Evolutionary conservation across 2,888 invertebrate genomes (phyloP).

Genomic region (Noctua janthina): DNA sequence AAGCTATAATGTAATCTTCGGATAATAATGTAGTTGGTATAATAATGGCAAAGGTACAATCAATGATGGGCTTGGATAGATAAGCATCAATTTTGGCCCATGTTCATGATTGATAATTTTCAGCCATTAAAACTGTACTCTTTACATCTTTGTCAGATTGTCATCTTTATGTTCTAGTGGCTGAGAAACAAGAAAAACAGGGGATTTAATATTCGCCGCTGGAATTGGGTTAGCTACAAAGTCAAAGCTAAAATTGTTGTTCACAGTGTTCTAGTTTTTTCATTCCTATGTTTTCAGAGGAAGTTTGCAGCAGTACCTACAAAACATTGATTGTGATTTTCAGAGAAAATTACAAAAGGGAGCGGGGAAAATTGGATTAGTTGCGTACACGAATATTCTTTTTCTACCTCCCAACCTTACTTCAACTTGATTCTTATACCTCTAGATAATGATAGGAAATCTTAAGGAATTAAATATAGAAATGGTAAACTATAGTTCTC

Average conservation of each 20-base stretch:
- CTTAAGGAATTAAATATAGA: conserved; percentile 24
- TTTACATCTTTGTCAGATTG: conserved; percentile 7
- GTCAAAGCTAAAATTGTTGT: conserved; percentile 58
- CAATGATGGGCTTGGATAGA: conserved; percentile 35
- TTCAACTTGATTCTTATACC: conserved; percentile 16
- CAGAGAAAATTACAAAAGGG: conserved; percentile 21
- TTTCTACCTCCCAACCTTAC: background rate
- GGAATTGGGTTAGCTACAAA: conserved; percentile 48
- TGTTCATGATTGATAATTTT: conserved; percentile 55
- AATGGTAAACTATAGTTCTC: conserved; percentile 28
- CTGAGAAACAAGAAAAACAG: conserved; percentile 41
- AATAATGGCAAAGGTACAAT: conserved; percentile 54
- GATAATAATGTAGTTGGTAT: conserved; percentile 53
- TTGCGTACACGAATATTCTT: conserved; percentile 1
- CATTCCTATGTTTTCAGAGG: conserved; percentile 24
- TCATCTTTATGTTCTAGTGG: conserved; percentile 16
- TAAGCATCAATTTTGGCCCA: conserved; percentile 23
- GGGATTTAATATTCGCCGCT: conserved; percentile 47
- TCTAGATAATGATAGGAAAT: conserved; percentile 31
- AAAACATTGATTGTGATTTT: conserved; percentile 43
- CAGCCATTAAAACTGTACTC: conserved; percentile 56
- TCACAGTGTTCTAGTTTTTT: conserved; percentile 26
- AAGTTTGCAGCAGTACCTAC: conserved; percentile 18
- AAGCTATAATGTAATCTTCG: conserved; percentile 34
- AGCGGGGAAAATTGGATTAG: conserved; percentile 21